Base-by-base conservation (phyloP, 2,888 invertebrate species). In the Chorisops tibialis region DNA sequence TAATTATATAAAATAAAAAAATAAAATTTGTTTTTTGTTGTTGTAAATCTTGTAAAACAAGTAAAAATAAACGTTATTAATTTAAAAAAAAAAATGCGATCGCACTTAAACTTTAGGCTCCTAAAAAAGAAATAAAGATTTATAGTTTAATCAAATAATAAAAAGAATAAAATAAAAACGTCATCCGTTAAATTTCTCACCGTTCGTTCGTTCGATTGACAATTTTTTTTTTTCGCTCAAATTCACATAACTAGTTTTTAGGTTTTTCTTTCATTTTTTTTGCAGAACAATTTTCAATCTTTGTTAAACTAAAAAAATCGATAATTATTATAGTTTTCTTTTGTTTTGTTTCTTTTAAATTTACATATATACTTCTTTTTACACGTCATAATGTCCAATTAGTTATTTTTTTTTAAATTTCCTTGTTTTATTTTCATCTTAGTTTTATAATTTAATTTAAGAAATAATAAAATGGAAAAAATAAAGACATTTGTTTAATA, bases 1-100 rank as follows among this genome's bases (percentile, higher is more conserved):
- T 52, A 39, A 52, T 52, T 6, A 37, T 52, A 52, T 38, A 37
- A 37, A 52, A 52, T 52, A 50, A 35, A 45, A 50, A 37, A 50
- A 52, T 30, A 30, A 30, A 30, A 7, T 30, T 30, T 30, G n/a
- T n/a, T 19, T 38, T 22, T 38, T 52, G 35, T 24, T 52, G 18
- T 50, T 37, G 35, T 39, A 21, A n/a, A 19, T 22, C 19, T 52
- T 6, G 51, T 38, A 38, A 50, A 52, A 52, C 51, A 52, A 16
- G 24, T 49, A 24, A 37, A 50, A 37, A 22, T 5, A 30, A 30
- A 30, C 30, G 30, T 30, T 50, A 7, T 50, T 11, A 52, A 21
- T 52, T 21, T 37, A 14, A 52, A 38, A 52, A 35, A 50, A 14
- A n/a, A 16, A n/a, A 22, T 12, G 30, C 30, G 19, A 38, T 52